Evolutionary conservation across 1,140 invertebrate genomes (phyloP).

Genomic region (Drosophila eugracilis): DNA sequence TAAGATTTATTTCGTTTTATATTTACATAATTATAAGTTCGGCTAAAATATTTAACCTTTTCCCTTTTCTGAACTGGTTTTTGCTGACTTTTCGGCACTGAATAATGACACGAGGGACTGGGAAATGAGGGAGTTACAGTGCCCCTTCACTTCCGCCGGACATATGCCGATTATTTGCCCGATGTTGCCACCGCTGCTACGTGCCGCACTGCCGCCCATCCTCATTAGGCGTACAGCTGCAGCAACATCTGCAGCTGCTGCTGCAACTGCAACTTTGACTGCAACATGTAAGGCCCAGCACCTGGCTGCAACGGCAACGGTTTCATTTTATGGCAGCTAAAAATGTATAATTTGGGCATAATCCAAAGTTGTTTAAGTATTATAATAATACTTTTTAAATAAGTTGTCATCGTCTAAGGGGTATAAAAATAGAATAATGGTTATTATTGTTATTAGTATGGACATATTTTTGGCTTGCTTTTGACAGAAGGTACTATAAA

Average conservation of each 20-base stretch:
- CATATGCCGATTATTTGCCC: slow-evolving; percentile 68
- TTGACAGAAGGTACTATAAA: too few relatives aligned
- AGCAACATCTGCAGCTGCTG: slow-evolving; percentile 39
- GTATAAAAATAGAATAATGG: too few relatives aligned
- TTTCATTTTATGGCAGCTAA: too few relatives aligned
- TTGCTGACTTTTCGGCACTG: background rate
- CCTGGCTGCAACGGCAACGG: too few relatives aligned
- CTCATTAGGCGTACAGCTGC: slow-evolving; percentile 57
- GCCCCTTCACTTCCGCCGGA: slow-evolving; percentile 34
- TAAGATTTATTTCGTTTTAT: too few relatives aligned
- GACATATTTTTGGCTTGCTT: too few relatives aligned
- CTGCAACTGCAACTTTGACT: slow-evolving; percentile 24
- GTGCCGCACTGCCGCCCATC: slow-evolving; percentile 57
- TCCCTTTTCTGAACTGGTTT: background rate
- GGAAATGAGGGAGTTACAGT: background rate
- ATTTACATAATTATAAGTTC: background rate
- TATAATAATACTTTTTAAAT: too few relatives aligned
- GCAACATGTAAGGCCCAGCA: slow-evolving; percentile 17
- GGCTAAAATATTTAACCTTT: background rate
- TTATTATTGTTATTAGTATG: too few relatives aligned
- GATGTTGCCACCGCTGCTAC: slow-evolving; percentile 36
- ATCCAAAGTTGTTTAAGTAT: too few relatives aligned
- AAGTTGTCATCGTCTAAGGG: too few relatives aligned
- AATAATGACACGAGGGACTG: slow-evolving; percentile 5
- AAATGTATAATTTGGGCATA: too few relatives aligned